phyloP scores from a whole-genome alignment of 2,888 invertebrate genomes.

The Lumbricus terrestris region DNA sequence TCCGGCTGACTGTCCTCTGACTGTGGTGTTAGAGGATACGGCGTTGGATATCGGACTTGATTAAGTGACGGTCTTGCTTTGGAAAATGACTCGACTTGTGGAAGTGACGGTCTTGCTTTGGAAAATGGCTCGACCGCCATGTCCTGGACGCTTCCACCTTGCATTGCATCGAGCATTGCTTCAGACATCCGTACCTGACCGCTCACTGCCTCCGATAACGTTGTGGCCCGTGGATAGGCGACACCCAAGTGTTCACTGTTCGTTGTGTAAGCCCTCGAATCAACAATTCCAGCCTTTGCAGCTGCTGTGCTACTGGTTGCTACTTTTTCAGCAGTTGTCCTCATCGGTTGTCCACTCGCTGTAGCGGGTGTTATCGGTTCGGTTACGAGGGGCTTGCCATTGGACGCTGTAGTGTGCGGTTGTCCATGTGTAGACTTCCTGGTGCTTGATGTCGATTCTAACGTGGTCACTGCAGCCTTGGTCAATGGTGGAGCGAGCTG shows the following conservation, averaged over 20 bases:
- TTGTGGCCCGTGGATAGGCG: neutral
- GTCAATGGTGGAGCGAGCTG: neutral
- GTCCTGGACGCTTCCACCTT: neutral
- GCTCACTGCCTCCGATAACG: neutral
- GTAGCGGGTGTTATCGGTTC: neutral
- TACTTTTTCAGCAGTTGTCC: neutral
- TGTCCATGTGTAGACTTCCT: neutral
- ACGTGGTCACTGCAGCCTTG: neutral
- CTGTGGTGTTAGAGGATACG: neutral
- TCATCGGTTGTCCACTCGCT: neutral
- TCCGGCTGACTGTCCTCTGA: neutral
- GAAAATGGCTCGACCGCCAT: neutral
- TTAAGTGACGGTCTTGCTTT: neutral
- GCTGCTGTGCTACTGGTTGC: neutral
- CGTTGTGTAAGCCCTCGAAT: neutral
- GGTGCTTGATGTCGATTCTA: neutral
- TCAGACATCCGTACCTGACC: neutral
- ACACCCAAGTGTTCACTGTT: neutral
- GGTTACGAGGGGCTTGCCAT: neutral
- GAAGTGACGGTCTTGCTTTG: neutral
- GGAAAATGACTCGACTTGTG: neutral
- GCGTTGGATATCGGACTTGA: neutral
- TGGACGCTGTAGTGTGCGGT: neutral
- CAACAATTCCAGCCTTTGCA: neutral
- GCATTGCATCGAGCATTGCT: neutral